Evolutionary conservation across 2,113 vertebrate genomes (phyloP), one percentile per base, ranked within the genome.

Genomic region (Tauraco erythrolophus): DNA sequence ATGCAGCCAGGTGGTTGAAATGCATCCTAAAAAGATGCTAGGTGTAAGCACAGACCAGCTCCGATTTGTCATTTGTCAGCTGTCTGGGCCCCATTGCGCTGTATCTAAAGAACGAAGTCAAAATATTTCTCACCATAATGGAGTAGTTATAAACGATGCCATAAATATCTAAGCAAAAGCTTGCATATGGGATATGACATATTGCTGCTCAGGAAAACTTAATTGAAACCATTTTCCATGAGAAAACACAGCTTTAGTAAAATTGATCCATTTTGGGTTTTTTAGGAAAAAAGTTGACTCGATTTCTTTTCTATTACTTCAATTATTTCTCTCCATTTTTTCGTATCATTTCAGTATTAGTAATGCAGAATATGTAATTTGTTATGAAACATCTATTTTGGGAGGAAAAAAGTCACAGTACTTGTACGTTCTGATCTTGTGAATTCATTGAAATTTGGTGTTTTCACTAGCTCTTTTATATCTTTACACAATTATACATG

Each of bases 81-180:
- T 93, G 48, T 57, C 89, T 86, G 51, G 56, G 92, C 33, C 66
- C 41, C 90, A 30, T 94, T 85, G 85, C n/a, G 3, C 80, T 77
- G 46, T 27, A 81, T 62, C 87, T 84, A 74, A 85, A 91, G 84
- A 87, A 77, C 48, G 28, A 89, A 92, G 94, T 96, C 89, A 77
- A 96, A 89, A 76, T 68, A 72, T 76, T 95, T 94, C 91, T 90
- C 45, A 43, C 43, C 78, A 82, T 86, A 82, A 85, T 80, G 89
- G 72, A 86, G 79, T 85, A 86, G 88, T 88, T 89, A 94, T 91
- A 88, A 85, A 92, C 39, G 81, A 79, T 97, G 88, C 91, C 95
- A 95, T 95, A 96, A 94, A 92, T 97, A 94, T 89, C 94, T 94
- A 79, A 81, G 95, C 86, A 96, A 97, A 94, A 87, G 71, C 88